phyloP scores from a whole-genome alignment of 2,113 vertebrate genomes.

The Elephas maximus region DNA sequence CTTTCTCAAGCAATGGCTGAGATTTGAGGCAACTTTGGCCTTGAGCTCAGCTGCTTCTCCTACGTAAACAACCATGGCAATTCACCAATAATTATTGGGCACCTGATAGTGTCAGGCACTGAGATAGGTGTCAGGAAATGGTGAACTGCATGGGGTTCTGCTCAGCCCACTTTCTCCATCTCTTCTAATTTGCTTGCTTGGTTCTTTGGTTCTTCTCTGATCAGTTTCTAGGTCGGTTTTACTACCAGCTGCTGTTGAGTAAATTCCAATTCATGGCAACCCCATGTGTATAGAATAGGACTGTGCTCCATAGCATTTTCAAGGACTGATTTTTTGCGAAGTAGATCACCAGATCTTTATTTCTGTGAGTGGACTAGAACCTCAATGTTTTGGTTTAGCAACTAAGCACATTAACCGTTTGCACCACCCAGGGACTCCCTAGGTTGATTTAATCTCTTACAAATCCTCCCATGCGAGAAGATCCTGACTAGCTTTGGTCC shows the following conservation, averaged over 20 bases:
- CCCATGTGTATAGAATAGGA: background rate
- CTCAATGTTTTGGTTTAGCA: background rate
- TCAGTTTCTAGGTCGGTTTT: background rate
- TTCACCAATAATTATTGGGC: background rate
- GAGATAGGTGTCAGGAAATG: background rate
- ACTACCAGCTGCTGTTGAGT: background rate
- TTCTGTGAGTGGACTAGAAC: background rate
- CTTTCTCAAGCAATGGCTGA: background rate
- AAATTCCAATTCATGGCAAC: background rate
- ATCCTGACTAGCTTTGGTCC: background rate
- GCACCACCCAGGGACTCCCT: background rate
- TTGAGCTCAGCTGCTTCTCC: background rate
- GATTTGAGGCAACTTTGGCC: background rate
- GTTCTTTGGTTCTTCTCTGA: background rate
- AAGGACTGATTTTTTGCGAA: background rate
- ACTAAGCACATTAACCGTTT: background rate
- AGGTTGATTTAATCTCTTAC: background rate
- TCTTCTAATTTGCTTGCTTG: background rate
- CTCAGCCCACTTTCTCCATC: background rate
- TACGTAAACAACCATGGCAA: accelerated
- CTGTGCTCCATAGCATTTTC: background rate
- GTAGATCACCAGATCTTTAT: background rate
- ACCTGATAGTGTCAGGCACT: too few relatives aligned
- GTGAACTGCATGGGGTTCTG: accelerated
- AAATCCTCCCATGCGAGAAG: background rate